A percentile compares a stretch with the other conserved stretches of the same genome.
These are phyloP conservation scores for Charadrius vociferus DNA, from an alignment of 2,113 vertebrate genomes.

Conservation along the genomic window DNA sequence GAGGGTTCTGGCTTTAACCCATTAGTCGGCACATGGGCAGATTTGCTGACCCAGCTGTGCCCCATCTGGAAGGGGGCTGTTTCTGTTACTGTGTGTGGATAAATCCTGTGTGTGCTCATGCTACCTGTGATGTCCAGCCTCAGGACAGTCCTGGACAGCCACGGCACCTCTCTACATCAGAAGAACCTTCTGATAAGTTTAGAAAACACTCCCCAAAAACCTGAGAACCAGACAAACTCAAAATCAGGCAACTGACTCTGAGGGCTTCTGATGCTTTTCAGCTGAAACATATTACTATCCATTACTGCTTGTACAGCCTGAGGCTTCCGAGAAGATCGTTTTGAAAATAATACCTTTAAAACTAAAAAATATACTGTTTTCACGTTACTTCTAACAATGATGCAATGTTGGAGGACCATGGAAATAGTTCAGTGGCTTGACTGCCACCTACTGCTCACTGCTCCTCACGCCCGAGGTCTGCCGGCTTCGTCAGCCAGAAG, in stretches of 20 bases:
- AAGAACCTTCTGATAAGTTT: not conserved
- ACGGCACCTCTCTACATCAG: not conserved
- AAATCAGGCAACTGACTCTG: not conserved
- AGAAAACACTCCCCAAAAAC: not conserved
- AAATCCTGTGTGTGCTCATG: not conserved
- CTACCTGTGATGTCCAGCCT: not conserved
- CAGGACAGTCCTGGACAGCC: not conserved
- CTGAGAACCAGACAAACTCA: not conserved
- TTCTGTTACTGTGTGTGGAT: rapidly evolving
- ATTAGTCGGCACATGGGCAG: rapidly evolving
- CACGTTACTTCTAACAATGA: not conserved
- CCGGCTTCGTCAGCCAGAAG: not conserved
- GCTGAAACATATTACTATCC: not conserved
- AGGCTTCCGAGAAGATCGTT: slow-evolving; percentile 44
- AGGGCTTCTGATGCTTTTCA: slow-evolving; percentile 5
- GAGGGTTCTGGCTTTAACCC: not conserved
- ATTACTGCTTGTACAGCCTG: not conserved
- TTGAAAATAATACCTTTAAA: slow-evolving; percentile 62
- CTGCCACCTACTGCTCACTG: slow-evolving; percentile 79
- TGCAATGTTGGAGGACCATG: not conserved
- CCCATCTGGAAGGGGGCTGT: rapidly evolving
- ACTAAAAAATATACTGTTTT: not conserved
- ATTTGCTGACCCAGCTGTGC: not conserved
- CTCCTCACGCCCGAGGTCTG: not conserved
- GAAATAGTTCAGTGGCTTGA: slow-evolving; percentile 72